Base-by-base conservation (phyloP, 2,888 invertebrate genomes). In the Xylota sylvarum region DNA sequence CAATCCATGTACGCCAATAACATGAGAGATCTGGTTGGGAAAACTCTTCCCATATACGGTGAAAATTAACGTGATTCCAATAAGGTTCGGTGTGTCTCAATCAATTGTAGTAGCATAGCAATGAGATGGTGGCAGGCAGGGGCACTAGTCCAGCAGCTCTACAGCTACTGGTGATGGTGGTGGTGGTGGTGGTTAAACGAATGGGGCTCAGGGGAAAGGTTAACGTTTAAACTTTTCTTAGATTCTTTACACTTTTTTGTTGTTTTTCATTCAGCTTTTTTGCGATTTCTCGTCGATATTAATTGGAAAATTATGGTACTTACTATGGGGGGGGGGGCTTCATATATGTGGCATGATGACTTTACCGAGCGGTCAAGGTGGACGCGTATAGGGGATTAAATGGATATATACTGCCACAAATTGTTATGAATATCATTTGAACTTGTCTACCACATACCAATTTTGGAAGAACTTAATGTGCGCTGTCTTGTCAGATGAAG, bases 21-120 rank as follows among this genome's bases (percentile, higher is more conserved):
- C 70, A 67, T 62, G 60, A 37, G 58, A 88, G 88, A 90, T 89
- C 90, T 90, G 88, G 90, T 90, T 90, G 88, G 84, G 88, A 90
- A 90, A 90, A 90, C 89, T 88, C 69, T 84, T 88, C 86, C 91
- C 91, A 90, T 90, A 90, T 90, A 90, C 88, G 91, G 91, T 87
- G 72, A 90, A 90, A 91, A 91, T 90, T 89, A 80, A 77, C 70
- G 88, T 81, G 70, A 83, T 88, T 85, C 84, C 84, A 89, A 88
- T 76, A 78, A 87, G 86, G 86, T 82, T 56, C 86, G 86, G 67
- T 74, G 79, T 84, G 73, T 73, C 77, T 82, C 77, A 78, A 78
- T 82, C 73, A 60, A 64, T 79, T 64, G 64, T 50, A 50, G 77
- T 52, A 30, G 69, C 50, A 58, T 35, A 43, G 78, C 43, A 30